Base-by-base conservation (phyloP, 2,888 invertebrate species). In the Heliconius ismenius region DNA sequence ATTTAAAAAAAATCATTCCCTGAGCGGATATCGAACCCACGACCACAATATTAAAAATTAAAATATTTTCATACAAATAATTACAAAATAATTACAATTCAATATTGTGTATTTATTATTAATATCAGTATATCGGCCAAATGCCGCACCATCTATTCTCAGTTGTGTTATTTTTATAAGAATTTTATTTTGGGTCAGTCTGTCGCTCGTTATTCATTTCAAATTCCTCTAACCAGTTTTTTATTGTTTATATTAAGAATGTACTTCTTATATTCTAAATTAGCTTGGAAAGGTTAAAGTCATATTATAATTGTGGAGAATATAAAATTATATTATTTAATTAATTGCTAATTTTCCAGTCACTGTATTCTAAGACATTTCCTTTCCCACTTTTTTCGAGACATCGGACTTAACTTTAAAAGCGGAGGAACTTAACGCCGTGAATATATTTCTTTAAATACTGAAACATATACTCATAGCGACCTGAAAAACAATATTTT, bases 141-240 rank as follows among this genome's bases (percentile, higher is more conserved):
- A n/a, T 58, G 65, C 72, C 65, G 58, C 73, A n/a, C 65, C 43
- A 7, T 75, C 76, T 79, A 79, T 78, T 79, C 72, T 76, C 58
- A 36, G n/a, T 54, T 43, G 28, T 43, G 75, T 74, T 78, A 78
- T 79, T 79, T 79, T 76, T 79, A 60, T 74, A 67, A 28, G 28
- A 54, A 36, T 74, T 76, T 64, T 79, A 79, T 78, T 76, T 78
- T 60, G 72, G 74, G 67, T 76, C 79, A 60, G 72, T 24, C 70
- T 32, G 72, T 63, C 79, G 76, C 62, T 72, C 60, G 75, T 75
- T 67, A 76, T 36, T 79, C 76, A 76, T 78, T 67, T 62, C 32
- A 26, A 72, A 78, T 74, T 67, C 72, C 49, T 58, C n/a, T 49
- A 63, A 73, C 28, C 36, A 60, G 24, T 76, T 67, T 76, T 67